Evolutionary conservation across 1,140 invertebrate genomes (phyloP).

Genomic region (Arctopsyche grandis): DNA sequence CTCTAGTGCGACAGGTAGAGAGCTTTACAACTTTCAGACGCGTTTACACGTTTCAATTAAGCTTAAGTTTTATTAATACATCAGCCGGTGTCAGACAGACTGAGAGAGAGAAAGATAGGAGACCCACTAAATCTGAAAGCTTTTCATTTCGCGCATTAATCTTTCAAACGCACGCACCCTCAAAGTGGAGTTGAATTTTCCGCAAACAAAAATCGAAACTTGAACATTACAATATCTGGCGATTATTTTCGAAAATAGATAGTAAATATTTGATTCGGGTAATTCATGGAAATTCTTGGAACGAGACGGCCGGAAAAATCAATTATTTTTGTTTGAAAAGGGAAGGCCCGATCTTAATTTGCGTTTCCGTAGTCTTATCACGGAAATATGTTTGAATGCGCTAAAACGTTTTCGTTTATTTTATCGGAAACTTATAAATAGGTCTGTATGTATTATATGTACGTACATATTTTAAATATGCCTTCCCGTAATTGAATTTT

Average conservation of each 20-base stretch:
- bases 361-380: not conserved
- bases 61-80: constrained; percentile 25
- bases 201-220: too few relatives aligned
- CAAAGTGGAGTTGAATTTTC: too few relatives aligned
- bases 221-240: too few relatives aligned
- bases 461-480: too few relatives aligned
- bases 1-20: constrained; percentile 29
- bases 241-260: too few relatives aligned
- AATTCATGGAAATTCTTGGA: constrained; percentile 1
- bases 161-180: not conserved
- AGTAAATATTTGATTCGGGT: constrained; percentile 14
- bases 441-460: too few relatives aligned
- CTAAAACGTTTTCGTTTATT: constrained; percentile 3
- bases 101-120: not conserved
- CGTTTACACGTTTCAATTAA: constrained; percentile 29
- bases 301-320: not conserved
- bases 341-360: not conserved
- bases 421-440: not conserved
- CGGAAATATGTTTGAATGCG: constrained; percentile 2
- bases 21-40: constrained; percentile 13
- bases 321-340: constrained; percentile 20
- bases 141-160: not conserved
- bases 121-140: not conserved
- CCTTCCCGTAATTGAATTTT: too few relatives aligned
- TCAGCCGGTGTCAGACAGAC: not conserved